Base-by-base conservation (phyloP, 2,797 vertebrate genomes). In the Tapirus indicus region DNA sequence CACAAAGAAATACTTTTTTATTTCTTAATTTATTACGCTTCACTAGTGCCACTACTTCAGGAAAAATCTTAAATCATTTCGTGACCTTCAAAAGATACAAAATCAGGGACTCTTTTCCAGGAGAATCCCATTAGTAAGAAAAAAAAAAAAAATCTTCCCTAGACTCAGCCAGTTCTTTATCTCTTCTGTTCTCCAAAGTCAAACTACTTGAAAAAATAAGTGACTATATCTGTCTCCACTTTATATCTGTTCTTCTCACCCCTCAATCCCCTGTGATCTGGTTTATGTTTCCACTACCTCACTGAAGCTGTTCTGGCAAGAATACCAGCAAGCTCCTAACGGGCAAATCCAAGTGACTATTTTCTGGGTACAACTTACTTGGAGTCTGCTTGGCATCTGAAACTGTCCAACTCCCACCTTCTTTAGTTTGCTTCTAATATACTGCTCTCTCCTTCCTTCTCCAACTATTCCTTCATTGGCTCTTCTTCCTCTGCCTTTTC, bases 151-250 rank as follows among this genome's bases (percentile, higher is more conserved):
- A 58, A 52, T 69, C 62, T 90, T 92, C 38, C 35, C 58, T 66
- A 71, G 21, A 85, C 38, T 20, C 21, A 87, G 35, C 27, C 82
- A 88, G 16, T 68, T 93, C 68, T 80, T 95, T 95, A 44, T 96
- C 44, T 93, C 35, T 91, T 79, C 25, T 69, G 52, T 64, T 79
- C 58, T 88, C 87, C 88, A 75, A 93, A 95, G 69, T 71, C 69
- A 92, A 91, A 75, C 56, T 71, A 91, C 79, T 94, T 89, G 49
- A 77, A 95, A 88, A 64, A 94, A 68, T 62, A 90, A 90, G 60
- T 4, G 1, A 72, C 38, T 62, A 0, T 64, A n/a, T 88, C 80
- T 83, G 66, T 68, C 54, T 71, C 85, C 27, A 74, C 32, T 56
- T 74, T 44, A 95, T 44, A 95, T 35, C 77, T 90, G 35, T 72